These are phyloP conservation scores for Eulemur mongoz DNA, from an alignment of 2,797 vertebrate species.

Conservation along the genomic window DNA sequence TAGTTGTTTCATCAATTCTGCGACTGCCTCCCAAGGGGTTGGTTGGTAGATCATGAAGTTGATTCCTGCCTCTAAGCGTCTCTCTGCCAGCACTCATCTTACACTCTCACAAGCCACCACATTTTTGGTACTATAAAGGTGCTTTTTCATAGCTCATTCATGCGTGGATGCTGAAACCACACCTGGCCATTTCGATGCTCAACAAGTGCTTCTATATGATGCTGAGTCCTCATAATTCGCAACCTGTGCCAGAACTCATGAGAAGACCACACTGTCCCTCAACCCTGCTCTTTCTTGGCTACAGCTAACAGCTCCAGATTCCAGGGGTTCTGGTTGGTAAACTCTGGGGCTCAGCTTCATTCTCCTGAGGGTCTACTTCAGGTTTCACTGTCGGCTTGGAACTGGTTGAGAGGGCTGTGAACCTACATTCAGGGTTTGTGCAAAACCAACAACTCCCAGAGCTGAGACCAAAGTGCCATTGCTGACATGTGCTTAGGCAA, in stretches of 20 bases:
- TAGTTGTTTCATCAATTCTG: slow-evolving; percentile 89
- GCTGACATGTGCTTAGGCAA: too few species aligned
- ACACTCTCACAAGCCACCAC: slow-evolving; percentile 91
- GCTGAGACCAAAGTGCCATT: too few species aligned
- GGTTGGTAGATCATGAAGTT: slow-evolving; percentile 90
- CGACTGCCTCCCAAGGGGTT: slow-evolving; percentile 89
- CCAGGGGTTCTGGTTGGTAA: slow-evolving; percentile 95
- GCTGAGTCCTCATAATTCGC: slow-evolving; percentile 88
- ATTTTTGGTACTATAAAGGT: slow-evolving; percentile 89
- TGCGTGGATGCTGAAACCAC: slow-evolving; percentile 93
- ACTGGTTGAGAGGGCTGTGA: slow-evolving; percentile 64
- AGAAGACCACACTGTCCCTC: slow-evolving; percentile 93
- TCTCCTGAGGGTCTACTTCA: slow-evolving; percentile 82
- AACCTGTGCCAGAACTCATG: slow-evolving; percentile 93
- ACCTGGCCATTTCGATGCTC: slow-evolving; percentile 85
- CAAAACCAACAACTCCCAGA: too few species aligned
- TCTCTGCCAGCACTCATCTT: slow-evolving; percentile 91
- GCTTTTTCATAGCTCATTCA: slow-evolving; percentile 95
- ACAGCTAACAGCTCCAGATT: slow-evolving; percentile 94
- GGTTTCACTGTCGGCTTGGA: slow-evolving; percentile 54
- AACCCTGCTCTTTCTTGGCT: slow-evolving; percentile 95
- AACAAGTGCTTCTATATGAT: slow-evolving; percentile 90
- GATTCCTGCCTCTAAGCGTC: slow-evolving; percentile 94
- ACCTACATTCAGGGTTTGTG: slow-evolving; percentile 40
- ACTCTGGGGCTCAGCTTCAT: slow-evolving; percentile 90